Evolutionary conservation across 2,797 vertebrate species (phyloP).

Genomic region (Todus mexicanus): DNA sequence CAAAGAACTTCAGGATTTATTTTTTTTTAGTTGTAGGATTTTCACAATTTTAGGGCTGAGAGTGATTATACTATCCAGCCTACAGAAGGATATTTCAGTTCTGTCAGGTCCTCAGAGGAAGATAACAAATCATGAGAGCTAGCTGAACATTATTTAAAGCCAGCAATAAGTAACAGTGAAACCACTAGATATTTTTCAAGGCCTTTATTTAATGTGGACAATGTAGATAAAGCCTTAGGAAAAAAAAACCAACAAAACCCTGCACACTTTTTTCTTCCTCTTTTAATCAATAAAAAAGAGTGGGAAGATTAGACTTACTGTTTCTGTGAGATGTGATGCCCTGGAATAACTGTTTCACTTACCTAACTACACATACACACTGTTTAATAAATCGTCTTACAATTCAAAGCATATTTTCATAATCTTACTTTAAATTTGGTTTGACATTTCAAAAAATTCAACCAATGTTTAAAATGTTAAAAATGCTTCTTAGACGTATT

Average conservation of each 20-base stretch:
- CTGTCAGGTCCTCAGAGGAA: not conserved
- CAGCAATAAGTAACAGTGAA: not conserved
- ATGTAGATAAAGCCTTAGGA: not conserved
- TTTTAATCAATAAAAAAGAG: not conserved
- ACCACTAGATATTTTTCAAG: not conserved
- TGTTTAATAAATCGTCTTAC: not conserved
- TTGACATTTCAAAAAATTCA: not conserved
- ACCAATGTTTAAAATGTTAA: not conserved
- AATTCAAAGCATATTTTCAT: not conserved
- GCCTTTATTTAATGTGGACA: not conserved
- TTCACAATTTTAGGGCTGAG: not conserved
- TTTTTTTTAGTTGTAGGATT: not conserved
- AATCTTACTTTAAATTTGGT: not conserved
- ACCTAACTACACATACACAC: not conserved
- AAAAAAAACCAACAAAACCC: too few species aligned
- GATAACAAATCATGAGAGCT: not conserved
- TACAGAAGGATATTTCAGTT: not conserved
- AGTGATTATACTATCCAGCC: not conserved
- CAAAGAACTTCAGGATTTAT: not conserved
- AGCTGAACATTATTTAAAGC: not conserved
- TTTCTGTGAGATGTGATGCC: not conserved
- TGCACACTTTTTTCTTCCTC: not conserved
- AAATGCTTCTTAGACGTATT: not conserved
- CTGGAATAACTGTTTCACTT: not conserved
- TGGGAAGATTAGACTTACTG: not conserved